Evolutionary conservation across 2,797 vertebrate genomes (phyloP).

Genomic region (Urosaurus nigricauda): DNA sequence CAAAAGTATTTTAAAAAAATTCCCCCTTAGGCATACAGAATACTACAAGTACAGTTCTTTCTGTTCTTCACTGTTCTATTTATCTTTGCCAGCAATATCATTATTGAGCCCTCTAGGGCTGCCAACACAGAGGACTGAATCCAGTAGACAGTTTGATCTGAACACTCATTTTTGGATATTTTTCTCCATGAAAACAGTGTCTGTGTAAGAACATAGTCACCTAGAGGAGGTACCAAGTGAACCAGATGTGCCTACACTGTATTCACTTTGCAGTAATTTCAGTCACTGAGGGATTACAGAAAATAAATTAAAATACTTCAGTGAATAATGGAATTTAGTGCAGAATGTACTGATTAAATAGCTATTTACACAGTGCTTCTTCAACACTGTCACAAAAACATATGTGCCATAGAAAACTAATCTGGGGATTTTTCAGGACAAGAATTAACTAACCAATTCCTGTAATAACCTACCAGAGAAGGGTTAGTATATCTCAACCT

Average conservation of each 20-base stretch:
- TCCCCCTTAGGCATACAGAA: constrained; percentile 62
- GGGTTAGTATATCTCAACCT: too few species aligned
- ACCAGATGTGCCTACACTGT: neutral
- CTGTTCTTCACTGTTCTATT: constrained; percentile 47
- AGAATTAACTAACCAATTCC: neutral
- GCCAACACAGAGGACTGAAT: constrained; percentile 20
- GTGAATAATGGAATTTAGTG: neutral
- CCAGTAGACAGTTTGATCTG: constrained; percentile 3
- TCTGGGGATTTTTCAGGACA: neutral
- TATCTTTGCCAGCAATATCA: constrained; percentile 17
- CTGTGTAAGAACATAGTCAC: neutral
- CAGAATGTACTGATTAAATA: neutral
- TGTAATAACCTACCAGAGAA: neutral
- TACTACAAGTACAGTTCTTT: constrained; percentile 63
- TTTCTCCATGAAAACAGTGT: neutral
- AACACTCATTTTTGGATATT: constrained; percentile 8
- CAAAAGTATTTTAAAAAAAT: constrained; percentile 71
- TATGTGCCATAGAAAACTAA: neutral
- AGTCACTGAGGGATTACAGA: neutral
- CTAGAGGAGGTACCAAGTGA: neutral
- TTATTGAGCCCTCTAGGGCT: constrained; percentile 19
- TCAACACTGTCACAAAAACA: neutral
- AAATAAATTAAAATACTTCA: neutral
- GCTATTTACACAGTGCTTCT: neutral
- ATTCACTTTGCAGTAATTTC: neutral